Base-by-base conservation (phyloP, 2,888 invertebrate genomes). In the Tridacna gigas region DNA sequence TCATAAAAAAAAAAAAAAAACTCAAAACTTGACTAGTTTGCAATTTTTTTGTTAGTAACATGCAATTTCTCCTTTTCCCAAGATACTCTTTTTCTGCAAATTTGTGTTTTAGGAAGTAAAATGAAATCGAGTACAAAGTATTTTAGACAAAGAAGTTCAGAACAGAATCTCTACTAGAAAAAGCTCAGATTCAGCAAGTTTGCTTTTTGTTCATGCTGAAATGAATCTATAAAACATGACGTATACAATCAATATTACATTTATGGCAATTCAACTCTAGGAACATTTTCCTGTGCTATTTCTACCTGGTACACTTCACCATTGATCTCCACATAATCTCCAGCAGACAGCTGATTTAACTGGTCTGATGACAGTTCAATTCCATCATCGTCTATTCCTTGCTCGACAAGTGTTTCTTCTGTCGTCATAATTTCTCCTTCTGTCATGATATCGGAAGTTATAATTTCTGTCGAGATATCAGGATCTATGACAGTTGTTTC, bases 261-360 rank as follows among this genome's bases (percentile, higher is more conserved):
- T n/a, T 22, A 47, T 71, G 56, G 26, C 20, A 26, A 37, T 15
- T 63, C 47, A 22, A 26, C n/a, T 63, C 73, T 78, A 9, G 28
- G 20, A 26, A 47, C 61, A 47, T 37, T 69, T 37, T 78, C 78
- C n/a, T 80, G 77, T 0, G 87, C 74, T 56, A 90, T 89, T 79
- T 93, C 93, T 11, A 93, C 94, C 85, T 93, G 91, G 81, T 93
- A 94, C 86, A 93, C 91, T 81, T 94, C 93, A 0, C 94, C 94
- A 83, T 94, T 92, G 48, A 94, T 93, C 87, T 94, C 92, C 26
- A 94, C 91, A 89, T 89, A 93, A 82, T 94, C 94, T 25, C 94
- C 94, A n/a, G 91, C 85, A 4, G 91, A 90, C 73, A 94, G 86
- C 81, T 92, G 88, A 79, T 91, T 91, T 15, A 93, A 76, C 84